Conservation (phyloP, 1,140 invertebrate species). For the Lordiphosa stackelbergi region DNA sequence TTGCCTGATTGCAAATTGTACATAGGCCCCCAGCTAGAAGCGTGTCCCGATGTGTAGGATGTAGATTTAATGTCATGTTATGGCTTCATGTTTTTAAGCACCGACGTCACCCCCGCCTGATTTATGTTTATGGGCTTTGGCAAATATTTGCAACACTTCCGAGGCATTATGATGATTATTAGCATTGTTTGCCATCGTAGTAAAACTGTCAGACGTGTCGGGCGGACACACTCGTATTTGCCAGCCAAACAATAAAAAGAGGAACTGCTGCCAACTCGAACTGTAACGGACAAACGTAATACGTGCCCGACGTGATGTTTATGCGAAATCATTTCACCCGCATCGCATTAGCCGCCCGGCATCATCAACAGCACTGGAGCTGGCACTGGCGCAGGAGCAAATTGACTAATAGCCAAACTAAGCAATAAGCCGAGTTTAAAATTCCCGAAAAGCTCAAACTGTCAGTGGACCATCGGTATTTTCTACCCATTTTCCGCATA, state of each 20-base stretch:
- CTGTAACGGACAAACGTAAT: slow-evolving; percentile 53
- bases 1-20: slow-evolving; percentile 52
- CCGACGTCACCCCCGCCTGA: slow-evolving; percentile 35
- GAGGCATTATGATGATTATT: slow-evolving; percentile 64
- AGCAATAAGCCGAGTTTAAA: slow-evolving; percentile 23
- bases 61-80: slow-evolving; percentile 36
- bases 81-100: slow-evolving; percentile 28
- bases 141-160: slow-evolving; percentile 66
- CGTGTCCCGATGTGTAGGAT: slow-evolving; percentile 7
- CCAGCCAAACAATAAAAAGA: slow-evolving; percentile 29
- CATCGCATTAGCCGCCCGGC: slow-evolving; percentile 27
- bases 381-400: slow-evolving; percentile 3
- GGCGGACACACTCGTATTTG: slow-evolving; percentile 43
- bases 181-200: slow-evolving; percentile 59
- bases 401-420: slow-evolving; percentile 55
- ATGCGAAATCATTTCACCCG: slow-evolving; percentile 46
- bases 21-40: background rate
- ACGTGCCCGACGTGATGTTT: slow-evolving; percentile 72
- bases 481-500: no score
- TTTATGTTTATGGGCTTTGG: slow-evolving; percentile 63
- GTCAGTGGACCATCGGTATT: background rate
- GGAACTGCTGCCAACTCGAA: slow-evolving; percentile 18
- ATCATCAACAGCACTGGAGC: slow-evolving; percentile 40
- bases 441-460: slow-evolving; percentile 17
- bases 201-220: slow-evolving; percentile 70